Base-by-base conservation (phyloP, 2,797 vertebrate genomes). In the Babyrousa celebensis region DNA sequence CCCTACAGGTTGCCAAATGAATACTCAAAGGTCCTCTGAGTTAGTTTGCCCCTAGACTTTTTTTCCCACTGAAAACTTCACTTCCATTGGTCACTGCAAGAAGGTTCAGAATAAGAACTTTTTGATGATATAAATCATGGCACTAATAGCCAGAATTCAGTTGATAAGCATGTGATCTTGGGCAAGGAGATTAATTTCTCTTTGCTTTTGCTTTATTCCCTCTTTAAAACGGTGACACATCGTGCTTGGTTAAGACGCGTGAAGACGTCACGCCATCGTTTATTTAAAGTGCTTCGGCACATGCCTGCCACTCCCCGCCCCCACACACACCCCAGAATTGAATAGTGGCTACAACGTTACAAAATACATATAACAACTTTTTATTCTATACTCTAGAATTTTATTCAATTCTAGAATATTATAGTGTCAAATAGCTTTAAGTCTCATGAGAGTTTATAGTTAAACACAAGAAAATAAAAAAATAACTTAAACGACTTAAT, bases 211-310 rank as follows among this genome's bases (percentile, higher is more conserved):
- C 12, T 65, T 82, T 78, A 79, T 16, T 70, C 12, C 12, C 12
- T 29, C 58, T 95, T 91, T 84, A 87, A 95, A 93, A 95, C 58
- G 56, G 23, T 83, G 63, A 77, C 27, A 62, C 84, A 79, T 82
- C 14, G 29, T 40, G 43, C 11, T 62, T 87, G 54, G 29, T 29
- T 29, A 84, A 96, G 92, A 77, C 21, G 77, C 83, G 48, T 40
- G 4, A 96, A 67, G n/a, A 36, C 77, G 3, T 43, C 40, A 93
- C 78, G 8, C 85, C 58, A 67, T 82, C 8, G 67, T 71, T 96
- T 63, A n/a, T 58, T 63, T 70, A 82, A 72, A 92, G 18, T 4
- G 40, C 21, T 97, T 96, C 72, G 85, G 63, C 21, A 58, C 16
- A 67, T 7, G 23, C 23, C 43, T 43, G 40, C 18, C 27, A 65